Evolutionary conservation across 2,888 invertebrate species (phyloP), one percentile per base, ranked within the genome.

Genomic region (Melanophora roralis): DNA sequence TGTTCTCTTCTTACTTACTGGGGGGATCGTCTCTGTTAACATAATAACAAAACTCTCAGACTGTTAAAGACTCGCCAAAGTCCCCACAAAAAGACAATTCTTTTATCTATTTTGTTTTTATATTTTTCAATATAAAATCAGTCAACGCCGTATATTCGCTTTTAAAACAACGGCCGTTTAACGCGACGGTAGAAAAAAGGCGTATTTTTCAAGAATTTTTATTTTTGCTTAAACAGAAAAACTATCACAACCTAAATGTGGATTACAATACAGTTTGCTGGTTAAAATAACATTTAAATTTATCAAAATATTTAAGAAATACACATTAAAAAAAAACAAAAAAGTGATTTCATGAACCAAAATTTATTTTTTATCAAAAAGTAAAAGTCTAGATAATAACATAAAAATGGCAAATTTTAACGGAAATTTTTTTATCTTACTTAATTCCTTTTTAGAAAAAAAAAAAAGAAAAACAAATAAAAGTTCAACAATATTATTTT

Each of bases 141-240:
- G 85, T 85, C 81, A 80, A 81, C 71, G 77, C 79, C 68, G 82
- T 69, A 57, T 81, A 82, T 84, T 83, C 84, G 85, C 85, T 80
- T 81, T 80, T 83, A 76, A 80, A 72, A 53, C 75, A 83, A 84
- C 84, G 84, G 83, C 84, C 85, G 84, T 84, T 83, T 79, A 74
- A 65, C 82, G 84, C 84, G 83, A 82, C 83, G 83, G 82, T 74
- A 74, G 80, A 83, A 82, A 76, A 74, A 80, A 51, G 51, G 72
- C 83, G 82, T 71, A 45, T 57, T 16, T 8, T 55, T 36, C 27
- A 81, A 40, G 51, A 7, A 55, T 69, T 2, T 43, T 69, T 69
- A 36, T 34, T 57, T 69, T 62, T 32, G 23, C 8, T 2, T 9
- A 36, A n/a, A n/a, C n/a, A n/a, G n/a, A n/a, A n/a, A n/a, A n/a